phyloP scores from a whole-genome alignment of 2,113 vertebrate genomes.

The Urocynchramus pylzowi region DNA sequence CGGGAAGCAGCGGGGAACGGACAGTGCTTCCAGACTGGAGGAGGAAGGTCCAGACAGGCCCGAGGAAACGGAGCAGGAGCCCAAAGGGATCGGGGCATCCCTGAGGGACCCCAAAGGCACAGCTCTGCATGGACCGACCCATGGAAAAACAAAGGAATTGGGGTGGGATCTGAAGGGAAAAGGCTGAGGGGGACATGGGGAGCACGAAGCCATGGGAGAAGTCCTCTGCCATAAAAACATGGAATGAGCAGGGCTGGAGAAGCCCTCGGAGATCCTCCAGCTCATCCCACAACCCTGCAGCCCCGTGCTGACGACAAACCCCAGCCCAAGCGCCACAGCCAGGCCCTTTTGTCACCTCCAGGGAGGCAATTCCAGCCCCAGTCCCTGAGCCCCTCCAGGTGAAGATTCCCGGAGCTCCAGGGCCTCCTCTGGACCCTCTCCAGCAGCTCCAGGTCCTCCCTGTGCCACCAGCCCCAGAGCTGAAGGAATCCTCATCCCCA shows the following conservation, averaged over 20 bases:
- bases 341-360: accelerated
- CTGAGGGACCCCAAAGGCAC: too few species aligned
- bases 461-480: neutral
- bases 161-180: neutral
- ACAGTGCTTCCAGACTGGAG: neutral
- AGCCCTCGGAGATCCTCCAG: neutral
- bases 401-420: neutral
- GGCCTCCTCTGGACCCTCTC: neutral
- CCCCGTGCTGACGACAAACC: accelerated
- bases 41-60: neutral
- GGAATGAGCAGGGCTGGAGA: neutral
- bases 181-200: accelerated
- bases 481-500: neutral
- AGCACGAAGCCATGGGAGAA: neutral
- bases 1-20: neutral
- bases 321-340: neutral
- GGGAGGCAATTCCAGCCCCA: neutral
- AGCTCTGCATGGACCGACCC: accelerated
- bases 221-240: neutral
- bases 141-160: neutral
- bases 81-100: neutral
- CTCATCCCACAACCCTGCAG: accelerated
- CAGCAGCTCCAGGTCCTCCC: neutral
- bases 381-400: neutral
- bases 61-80: neutral